phyloP scores from a whole-genome alignment of 2,888 invertebrate species.

The Eurytoma adleriae region DNA sequence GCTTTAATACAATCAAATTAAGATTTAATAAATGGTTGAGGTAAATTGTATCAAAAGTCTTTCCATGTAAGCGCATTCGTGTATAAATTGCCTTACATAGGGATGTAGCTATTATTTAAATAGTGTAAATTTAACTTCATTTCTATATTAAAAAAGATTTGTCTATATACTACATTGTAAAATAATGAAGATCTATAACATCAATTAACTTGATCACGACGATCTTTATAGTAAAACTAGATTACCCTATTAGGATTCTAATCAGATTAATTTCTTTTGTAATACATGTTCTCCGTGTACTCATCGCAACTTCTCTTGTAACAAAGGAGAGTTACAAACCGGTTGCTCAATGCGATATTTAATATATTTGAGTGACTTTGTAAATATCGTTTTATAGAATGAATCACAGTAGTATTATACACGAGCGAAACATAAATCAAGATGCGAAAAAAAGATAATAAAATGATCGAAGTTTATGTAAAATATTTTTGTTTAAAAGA shows the following conservation, averaged over 20 bases:
- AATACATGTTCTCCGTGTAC: constrained; percentile 27
- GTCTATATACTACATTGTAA: constrained; percentile 29
- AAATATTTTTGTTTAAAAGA: constrained; percentile 23
- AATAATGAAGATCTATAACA: constrained; percentile 1
- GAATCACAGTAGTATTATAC: constrained; percentile 46
- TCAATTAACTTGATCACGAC: constrained; percentile 17
- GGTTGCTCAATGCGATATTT: constrained; percentile 19
- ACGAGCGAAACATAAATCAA: constrained; percentile 30
- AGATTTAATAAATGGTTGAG: too few species aligned
- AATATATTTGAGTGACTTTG: constrained; percentile 46
- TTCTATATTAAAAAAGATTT: constrained; percentile 18
- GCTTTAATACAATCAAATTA: too few species aligned
- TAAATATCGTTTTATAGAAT: constrained; percentile 54
- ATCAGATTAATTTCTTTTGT: constrained; percentile 19
- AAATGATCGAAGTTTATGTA: constrained; percentile 22
- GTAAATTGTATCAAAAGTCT: constrained; percentile 2
- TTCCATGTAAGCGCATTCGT: not conserved
- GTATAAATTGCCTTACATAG: constrained; percentile 23
- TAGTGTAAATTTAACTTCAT: constrained; percentile 28
- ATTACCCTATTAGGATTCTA: constrained; percentile 14
- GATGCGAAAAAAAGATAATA: not conserved
- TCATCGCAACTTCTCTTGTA: constrained; percentile 3
- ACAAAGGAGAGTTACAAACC: constrained; percentile 10
- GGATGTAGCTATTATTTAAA: constrained; percentile 27
- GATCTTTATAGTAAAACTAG: not conserved